phyloP scores from a whole-genome alignment of 2,797 vertebrate genomes.

The Australoheros facetus region DNA sequence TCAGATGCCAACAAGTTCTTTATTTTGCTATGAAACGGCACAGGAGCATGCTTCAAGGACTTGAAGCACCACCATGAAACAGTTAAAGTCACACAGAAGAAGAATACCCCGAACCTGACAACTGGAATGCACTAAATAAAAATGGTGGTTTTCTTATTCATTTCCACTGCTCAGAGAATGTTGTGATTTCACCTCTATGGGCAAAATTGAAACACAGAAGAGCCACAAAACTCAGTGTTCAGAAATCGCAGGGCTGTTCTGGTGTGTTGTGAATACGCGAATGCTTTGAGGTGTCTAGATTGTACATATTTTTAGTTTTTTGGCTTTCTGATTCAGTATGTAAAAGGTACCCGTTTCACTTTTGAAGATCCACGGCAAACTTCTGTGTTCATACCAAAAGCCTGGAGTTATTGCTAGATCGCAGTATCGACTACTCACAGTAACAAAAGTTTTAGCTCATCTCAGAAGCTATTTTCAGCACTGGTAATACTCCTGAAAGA shows the following conservation, averaged over 20 bases:
- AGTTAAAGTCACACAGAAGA: neutral
- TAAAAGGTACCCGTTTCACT: neutral
- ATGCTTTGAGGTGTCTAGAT: neutral
- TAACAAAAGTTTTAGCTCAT: neutral
- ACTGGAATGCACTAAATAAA: neutral
- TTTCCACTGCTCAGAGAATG: neutral
- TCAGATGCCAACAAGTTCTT: neutral
- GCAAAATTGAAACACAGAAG: neutral
- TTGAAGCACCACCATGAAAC: neutral
- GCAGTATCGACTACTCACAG: neutral
- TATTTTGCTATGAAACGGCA: neutral
- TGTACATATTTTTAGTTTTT: neutral
- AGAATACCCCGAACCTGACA: neutral
- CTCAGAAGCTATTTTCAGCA: neutral
- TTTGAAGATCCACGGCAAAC: neutral
- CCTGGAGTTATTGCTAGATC: neutral
- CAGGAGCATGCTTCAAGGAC: neutral
- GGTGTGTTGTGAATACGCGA: neutral
- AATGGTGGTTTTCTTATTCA: neutral
- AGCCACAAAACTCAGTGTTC: neutral
- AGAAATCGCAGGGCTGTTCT: neutral
- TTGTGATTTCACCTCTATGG: neutral
- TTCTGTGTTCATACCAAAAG: neutral
- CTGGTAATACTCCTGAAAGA: neutral
- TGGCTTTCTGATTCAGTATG: neutral